Evolutionary conservation across 2,888 invertebrate genomes (phyloP).

Genomic region (Idaea straminata): DNA sequence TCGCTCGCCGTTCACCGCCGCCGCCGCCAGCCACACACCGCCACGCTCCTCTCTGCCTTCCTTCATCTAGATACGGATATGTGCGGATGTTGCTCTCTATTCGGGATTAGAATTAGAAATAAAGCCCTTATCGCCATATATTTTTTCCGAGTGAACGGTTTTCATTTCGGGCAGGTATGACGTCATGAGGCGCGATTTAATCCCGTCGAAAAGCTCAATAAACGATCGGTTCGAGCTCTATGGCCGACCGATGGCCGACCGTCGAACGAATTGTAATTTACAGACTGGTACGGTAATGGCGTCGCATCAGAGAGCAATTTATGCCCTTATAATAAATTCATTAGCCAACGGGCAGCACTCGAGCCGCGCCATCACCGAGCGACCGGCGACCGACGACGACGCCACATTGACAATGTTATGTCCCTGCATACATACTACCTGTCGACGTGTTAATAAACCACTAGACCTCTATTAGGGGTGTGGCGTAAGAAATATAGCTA

Average conservation of each 20-base stretch:
- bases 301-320: conserved; percentile 75
- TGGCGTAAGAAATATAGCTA: conserved; percentile 11
- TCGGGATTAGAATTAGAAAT: conserved; percentile 60
- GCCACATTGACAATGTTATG: conserved; percentile 38
- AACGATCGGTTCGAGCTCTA: conserved; percentile 52
- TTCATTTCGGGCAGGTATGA: conserved; percentile 13
- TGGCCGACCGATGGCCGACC: conserved; percentile 35
- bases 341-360: conserved; percentile 42
- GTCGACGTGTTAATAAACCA: conserved; percentile 35
- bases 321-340: conserved; percentile 79
- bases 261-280: conserved; percentile 74
- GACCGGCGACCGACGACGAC: conserved; percentile 15
- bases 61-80: conserved; percentile 45
- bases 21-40: conserved; percentile 25
- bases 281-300: conserved; percentile 69
- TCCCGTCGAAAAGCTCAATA: conserved; percentile 64
- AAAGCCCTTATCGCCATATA: conserved; percentile 46
- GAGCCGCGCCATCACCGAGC: conserved; percentile 9
- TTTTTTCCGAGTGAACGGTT: conserved; percentile 22
- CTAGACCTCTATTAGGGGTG: conserved; percentile 12
- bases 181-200: conserved; percentile 35
- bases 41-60: conserved; percentile 4
- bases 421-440: conserved; percentile 25
- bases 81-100: conserved; percentile 65
- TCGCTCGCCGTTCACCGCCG: conserved; percentile 36